Evolutionary conservation across 2,797 vertebrate genomes (phyloP), one percentile per base, ranked within the genome.

Genomic region (Anabas testudineus): DNA sequence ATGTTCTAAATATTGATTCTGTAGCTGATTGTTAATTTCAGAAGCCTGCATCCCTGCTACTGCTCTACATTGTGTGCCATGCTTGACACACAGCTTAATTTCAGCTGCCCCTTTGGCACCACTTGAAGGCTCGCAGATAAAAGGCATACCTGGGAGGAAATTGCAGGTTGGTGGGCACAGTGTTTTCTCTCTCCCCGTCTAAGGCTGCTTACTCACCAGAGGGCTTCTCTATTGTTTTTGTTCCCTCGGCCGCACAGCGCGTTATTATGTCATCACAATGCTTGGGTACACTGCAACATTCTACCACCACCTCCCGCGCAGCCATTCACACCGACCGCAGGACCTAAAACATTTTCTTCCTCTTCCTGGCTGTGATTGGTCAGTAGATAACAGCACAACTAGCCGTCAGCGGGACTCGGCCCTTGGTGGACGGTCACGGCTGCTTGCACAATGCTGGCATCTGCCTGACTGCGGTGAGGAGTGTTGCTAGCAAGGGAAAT

Each of bases 81-180:
- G 48, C 19, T 37, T 47, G 58, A 71, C 71, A 79, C 49, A 49
- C 42, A 22, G 49, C 41, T 15, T 39, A 2, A 34, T 69, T 65
- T 63, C 54, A 49, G 75, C 69, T 66, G 54, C 39, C 49, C 68
- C 74, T 47, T 51, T 94, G 91, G 89, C 88, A 79, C 82, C 85
- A 83, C 74, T 91, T 92, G 86, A 92, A 90, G 78, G 82, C 81
- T 69, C 64, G 3, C 84, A 91, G 93, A 92, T 92, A 92, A 94
- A 95, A 94, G 64, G 84, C 89, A 80, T 87, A 92, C 80, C 88
- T 93, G 78, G 72, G 84, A 90, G 84, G 87, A 93, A 93, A 93
- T 86, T 87, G 84, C 70, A 86, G 78, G 71, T 86, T 93, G 91
- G 80, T 81, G 77, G 71, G 39, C n/a, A 21, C 70, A 74, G 49